A percentile compares a stretch with the other conserved stretches of the same genome.
phyloP scores from a whole-genome alignment of 2,888 invertebrate species.

The Xanthorhoe designata region DNA sequence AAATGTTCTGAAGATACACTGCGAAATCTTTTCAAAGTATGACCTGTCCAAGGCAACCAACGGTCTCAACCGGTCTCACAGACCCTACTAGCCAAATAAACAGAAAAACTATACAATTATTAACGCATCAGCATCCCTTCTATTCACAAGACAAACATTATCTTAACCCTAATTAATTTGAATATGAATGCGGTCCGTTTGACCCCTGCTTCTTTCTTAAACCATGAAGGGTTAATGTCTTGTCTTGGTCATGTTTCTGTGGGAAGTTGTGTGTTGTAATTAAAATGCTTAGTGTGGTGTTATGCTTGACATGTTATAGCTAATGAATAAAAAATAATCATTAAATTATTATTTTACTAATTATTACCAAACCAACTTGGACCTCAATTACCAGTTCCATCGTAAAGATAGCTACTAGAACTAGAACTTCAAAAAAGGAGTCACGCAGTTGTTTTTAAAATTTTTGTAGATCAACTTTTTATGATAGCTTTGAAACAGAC shows the following conservation, averaged over 20 bases:
- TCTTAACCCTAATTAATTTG: constrained; percentile 66
- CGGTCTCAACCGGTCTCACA: constrained; percentile 16
- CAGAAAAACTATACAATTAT: constrained; percentile 25
- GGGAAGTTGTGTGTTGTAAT: constrained; percentile 22
- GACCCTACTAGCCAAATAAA: constrained; percentile 21
- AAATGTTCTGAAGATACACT: background rate
- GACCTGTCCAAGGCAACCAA: constrained; percentile 19
- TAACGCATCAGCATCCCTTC: constrained; percentile 44
- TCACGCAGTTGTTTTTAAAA: too few species aligned
- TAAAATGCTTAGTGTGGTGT: background rate
- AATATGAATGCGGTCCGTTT: constrained; percentile 57
- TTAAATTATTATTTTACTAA: too few species aligned
- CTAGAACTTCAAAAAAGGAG: too few species aligned
- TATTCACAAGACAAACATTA: constrained; percentile 59
- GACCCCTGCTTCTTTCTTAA: constrained; percentile 52
- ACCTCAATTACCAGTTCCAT: too few species aligned
- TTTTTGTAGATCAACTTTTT: too few species aligned
- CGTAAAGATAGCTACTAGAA: too few species aligned
- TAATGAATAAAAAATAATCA: background rate
- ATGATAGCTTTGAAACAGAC: too few species aligned
- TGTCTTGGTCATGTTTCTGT: constrained; percentile 31
- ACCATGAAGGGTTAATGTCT: constrained; percentile 24
- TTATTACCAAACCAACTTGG: too few species aligned
- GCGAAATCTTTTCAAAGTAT: background rate
- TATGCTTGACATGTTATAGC: background rate